Evolutionary conservation across 2,888 invertebrate genomes (phyloP), one percentile per base, ranked within the genome.

Genomic region (Venustoraphidia nigricollis): DNA sequence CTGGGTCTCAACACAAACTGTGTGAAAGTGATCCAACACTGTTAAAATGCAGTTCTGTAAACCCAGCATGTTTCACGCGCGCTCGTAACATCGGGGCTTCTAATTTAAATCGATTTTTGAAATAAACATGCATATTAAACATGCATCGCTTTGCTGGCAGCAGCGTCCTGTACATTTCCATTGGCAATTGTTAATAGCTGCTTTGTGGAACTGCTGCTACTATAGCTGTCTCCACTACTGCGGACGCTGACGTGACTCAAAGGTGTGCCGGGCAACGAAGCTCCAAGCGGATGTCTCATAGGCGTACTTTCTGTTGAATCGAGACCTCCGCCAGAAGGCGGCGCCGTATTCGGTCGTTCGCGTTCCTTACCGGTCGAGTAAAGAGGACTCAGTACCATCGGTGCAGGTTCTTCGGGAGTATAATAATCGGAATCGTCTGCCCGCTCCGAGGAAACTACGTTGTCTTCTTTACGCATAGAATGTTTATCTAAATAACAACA

Each of bases 221-320:
- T 83, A 67, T 84, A 87, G 58, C 86, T 86, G 61, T 87, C 87
- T 49, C 81, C 84, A 50, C 85, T 86, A 52, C 86, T 85, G 44
- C 85, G 77, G 52, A 76, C 75, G 62, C 78, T 79, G 14, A 75
- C 70, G 58, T 76, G 75, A 52, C 79, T 79, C 51, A 81, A 69
- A 9, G 85, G 85, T 8, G 83, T 83, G 48, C 84, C 83, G 2
- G 71, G 70, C 37, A 68, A 56, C 10, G 61, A 61, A 2, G 45
- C 40, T 10, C 44, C 46, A 8, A 45, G 38, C 17, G 49, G 45
- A 40, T 49, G 44, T 45, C 64, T 60, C 45, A 64, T 64, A 4
- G 67, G 67, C 1, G 67, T 67, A 50, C 65, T 66, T 44, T 67
- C 67, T 43, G 63, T 55, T 9, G 66, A 67, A 37, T 34, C 17